Base-by-base conservation (phyloP, 2,888 invertebrate genomes). In the Drosophila gaucha region DNA sequence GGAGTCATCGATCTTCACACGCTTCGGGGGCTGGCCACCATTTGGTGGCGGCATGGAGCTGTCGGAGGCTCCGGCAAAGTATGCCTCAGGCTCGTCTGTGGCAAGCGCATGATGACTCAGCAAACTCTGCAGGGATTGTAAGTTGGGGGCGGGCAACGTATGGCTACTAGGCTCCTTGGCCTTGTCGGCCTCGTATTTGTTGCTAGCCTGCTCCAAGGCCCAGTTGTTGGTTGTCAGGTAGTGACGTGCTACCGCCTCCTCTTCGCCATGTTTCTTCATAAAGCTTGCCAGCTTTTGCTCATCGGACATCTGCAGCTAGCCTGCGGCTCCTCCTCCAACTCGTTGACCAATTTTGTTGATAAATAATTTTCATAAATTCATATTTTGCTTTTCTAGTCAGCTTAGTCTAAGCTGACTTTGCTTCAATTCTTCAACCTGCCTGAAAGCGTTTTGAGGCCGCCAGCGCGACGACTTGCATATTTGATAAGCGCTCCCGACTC, bases 211-310 rank as follows among this genome's bases (percentile, higher is more conserved):
- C 1, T 84, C 84, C 33, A 88, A 26, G 0, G 35, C 58, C 84
- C 84, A 88, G 39, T 75, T 66, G 41, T 73, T 80, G 22, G 73
- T 16, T 0, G 47, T 33, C 1, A 84, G 52, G 49, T 84, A 84
- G 3, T 64, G 70, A 3, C 63, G 67, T 10, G 84, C 84, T 12
- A 83, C 67, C 12, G 56, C 54, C 65, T 83, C 58, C 14, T 22
- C 22, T 22, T 65, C 86, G 26, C 60, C 67, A 70, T 80, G 63
- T 26, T 75, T 78, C n/a, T 58, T 22, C 78, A 86, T 86, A 58
- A 84, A 84, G 35, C 56, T 71, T 33, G 39, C 58, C 49, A 84
- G 51, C 75, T 86, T 86, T 70, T 84, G 67, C 60, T 84, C 84
- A 75, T 86, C 49, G 80, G 88, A 80, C 84, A 84, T 84, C 66